Evolutionary conservation across 2,888 invertebrate species (phyloP).

Genomic region (Trichopria drosophilae): DNA sequence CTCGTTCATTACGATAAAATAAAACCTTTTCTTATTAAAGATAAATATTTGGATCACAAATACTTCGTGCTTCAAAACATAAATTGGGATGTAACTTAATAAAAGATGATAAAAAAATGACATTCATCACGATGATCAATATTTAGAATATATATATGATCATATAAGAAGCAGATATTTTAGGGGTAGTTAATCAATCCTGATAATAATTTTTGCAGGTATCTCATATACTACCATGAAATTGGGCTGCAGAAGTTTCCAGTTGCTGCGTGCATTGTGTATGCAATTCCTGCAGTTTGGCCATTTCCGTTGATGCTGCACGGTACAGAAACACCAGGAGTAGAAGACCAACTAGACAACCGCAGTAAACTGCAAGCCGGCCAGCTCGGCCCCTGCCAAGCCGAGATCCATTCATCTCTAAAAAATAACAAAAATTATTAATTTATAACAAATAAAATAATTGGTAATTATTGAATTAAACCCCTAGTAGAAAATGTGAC

Average conservation of each 20-base stretch:
- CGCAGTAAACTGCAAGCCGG: slow-evolving; percentile 51
- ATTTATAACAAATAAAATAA: no score
- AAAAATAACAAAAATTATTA: slow-evolving; percentile 19
- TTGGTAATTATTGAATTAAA: no score
- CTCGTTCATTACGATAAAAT: no score
- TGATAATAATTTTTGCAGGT: not conserved
- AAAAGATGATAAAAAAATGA: no score
- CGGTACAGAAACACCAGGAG: slow-evolving; percentile 51
- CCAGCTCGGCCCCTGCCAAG: slow-evolving; percentile 55
- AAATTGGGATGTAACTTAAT: no score
- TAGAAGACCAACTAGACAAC: slow-evolving; percentile 43
- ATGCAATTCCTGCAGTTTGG: slow-evolving; percentile 50
- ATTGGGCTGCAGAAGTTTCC: slow-evolving; percentile 51
- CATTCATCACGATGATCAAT: no score
- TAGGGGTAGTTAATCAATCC: not conserved
- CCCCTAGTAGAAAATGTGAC: no score
- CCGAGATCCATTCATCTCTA: slow-evolving; percentile 55
- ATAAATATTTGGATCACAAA: no score
- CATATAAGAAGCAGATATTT: no score
- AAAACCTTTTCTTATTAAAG: no score
- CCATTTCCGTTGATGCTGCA: slow-evolving; percentile 52
- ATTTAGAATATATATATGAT: no score
- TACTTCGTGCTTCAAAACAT: no score
- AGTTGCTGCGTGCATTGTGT: slow-evolving; percentile 53
- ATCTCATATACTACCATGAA: slow-evolving; percentile 46